Conservation (phyloP, 2,888 invertebrate species). For the Micoletzkya japonica region DNA sequence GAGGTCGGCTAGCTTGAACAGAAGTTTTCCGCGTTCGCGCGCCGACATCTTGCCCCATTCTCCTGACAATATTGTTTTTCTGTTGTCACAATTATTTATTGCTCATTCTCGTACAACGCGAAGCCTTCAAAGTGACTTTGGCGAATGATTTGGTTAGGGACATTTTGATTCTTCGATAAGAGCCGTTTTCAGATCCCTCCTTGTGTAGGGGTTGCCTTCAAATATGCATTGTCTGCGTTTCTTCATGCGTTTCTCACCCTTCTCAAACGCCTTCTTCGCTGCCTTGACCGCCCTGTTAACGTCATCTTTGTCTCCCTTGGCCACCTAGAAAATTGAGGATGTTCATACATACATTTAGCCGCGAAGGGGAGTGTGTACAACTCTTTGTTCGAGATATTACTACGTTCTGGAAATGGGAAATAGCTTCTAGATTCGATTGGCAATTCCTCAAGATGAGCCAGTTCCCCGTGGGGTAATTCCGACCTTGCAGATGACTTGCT, state of each 20-base stretch:
- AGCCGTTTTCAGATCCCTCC: no score
- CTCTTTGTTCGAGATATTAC: no score
- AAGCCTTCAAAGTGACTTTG: no score
- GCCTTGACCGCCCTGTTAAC: constrained; percentile 85
- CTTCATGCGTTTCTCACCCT: constrained; percentile 26
- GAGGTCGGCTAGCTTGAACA: constrained; percentile 86
- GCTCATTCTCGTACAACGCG: no score
- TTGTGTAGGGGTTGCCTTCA: neutral
- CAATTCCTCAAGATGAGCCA: no score
- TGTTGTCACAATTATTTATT: no score
- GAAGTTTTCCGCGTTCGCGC: constrained; percentile 81
- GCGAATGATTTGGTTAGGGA: no score
- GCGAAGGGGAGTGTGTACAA: no score
- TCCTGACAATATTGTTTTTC: constrained; percentile 67
- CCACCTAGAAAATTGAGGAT: constrained; percentile 66
- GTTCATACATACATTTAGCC: neutral
- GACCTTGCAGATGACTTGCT: constrained; percentile 71
- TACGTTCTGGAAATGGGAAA: no score
- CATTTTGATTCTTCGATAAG: no score
- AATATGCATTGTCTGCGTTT: neutral
- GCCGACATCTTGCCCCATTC: constrained; percentile 94
- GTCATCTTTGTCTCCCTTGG: constrained; percentile 77
- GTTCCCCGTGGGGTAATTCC: constrained; percentile 75
- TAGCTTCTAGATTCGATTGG: no score
- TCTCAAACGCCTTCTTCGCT: constrained; percentile 72